phyloP scores from a whole-genome alignment of 2,797 vertebrate genomes.

The Monodelphis domestica region DNA sequence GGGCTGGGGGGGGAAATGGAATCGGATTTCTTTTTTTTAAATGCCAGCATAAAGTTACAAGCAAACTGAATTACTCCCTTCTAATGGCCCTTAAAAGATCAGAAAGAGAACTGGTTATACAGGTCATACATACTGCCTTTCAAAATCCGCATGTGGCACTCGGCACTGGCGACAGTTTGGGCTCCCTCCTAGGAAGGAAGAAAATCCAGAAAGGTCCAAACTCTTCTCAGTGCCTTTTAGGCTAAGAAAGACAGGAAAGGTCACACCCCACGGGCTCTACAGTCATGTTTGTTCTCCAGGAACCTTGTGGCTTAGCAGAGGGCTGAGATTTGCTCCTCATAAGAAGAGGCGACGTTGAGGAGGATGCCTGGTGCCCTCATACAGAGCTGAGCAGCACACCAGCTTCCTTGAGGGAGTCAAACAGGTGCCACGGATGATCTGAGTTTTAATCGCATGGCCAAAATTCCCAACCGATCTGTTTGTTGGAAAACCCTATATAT shows the following conservation, averaged over 20 bases:
- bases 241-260: constrained; percentile 46
- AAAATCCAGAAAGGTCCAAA: constrained; percentile 64
- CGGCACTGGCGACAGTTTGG: constrained; percentile 54
- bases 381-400: neutral
- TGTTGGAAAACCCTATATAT: constrained; percentile 53
- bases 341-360: neutral
- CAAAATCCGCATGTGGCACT: constrained; percentile 52
- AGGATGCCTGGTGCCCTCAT: neutral
- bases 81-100: constrained; percentile 75
- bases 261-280: neutral
- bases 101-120: constrained; percentile 59
- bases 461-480: constrained; percentile 50
- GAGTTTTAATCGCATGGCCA: constrained; percentile 55
- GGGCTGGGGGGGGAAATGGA: constrained; percentile 68
- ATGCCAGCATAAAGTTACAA: constrained; percentile 74
- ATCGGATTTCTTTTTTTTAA: constrained; percentile 60
- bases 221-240: constrained; percentile 58
- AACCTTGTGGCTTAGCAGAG: constrained; percentile 33
- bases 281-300: constrained; percentile 45
- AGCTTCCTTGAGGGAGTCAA: constrained; percentile 49
- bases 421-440: constrained; percentile 51
- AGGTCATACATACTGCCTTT: constrained; percentile 78
- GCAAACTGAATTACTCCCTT: constrained; percentile 70
- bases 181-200: constrained; percentile 47
- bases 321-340: constrained; percentile 51